Evolutionary conservation across 2,888 invertebrate species (phyloP).

Genomic region (Calameuta filiformis): DNA sequence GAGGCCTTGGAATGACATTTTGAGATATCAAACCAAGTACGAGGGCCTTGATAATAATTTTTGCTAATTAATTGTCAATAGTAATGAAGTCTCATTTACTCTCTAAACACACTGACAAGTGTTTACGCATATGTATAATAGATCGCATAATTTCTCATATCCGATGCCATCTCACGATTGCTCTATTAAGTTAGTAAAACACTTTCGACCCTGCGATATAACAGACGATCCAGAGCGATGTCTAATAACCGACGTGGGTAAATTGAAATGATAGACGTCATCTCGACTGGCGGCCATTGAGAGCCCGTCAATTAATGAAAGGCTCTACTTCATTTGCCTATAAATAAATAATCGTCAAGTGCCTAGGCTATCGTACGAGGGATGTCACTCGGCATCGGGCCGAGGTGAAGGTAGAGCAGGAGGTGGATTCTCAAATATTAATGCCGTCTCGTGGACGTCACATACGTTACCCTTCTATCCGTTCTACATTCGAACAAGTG

Average conservation of each 20-base stretch:
- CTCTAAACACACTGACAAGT: neutral
- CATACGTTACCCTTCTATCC: constrained; percentile 44
- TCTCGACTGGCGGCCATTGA: constrained; percentile 53
- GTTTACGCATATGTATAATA: neutral
- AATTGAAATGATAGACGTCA: constrained; percentile 62
- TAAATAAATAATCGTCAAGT: constrained; percentile 58
- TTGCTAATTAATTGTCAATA: neutral
- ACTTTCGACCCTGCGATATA: neutral
- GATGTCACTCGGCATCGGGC: constrained; percentile 42
- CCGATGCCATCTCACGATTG: neutral
- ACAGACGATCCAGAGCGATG: constrained; percentile 27
- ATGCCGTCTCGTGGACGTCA: constrained; percentile 55
- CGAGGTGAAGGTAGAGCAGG: constrained; percentile 23
- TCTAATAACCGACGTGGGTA: constrained; percentile 55
- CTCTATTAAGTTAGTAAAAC: neutral
- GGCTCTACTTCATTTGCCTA: constrained; percentile 54
- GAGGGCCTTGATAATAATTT: neutral
- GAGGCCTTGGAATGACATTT: neutral
- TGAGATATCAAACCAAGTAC: neutral
- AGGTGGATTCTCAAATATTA: constrained; percentile 54
- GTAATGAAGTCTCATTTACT: neutral
- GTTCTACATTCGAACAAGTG: neutral
- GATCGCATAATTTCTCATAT: neutral
- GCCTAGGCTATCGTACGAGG: constrained; percentile 37
- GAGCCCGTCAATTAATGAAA: constrained; percentile 61